Conservation (phyloP, 2,113 vertebrate species). For the Hippolais icterina region DNA sequence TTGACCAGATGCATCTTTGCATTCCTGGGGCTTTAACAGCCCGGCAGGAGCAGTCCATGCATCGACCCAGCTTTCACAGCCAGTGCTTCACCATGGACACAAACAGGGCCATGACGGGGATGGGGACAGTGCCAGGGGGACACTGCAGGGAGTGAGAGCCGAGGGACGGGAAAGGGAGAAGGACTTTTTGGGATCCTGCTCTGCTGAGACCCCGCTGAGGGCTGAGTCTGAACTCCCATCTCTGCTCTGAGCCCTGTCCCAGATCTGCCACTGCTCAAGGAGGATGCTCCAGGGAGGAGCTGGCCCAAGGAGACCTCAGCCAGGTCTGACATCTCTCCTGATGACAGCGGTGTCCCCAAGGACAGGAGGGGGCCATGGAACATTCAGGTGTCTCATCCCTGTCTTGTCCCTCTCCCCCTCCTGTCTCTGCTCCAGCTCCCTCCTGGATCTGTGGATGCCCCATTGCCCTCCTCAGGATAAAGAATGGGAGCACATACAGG, state of each 20-base stretch:
- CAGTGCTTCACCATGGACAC: accelerated
- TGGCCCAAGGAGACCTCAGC: not conserved
- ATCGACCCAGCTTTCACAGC: not conserved
- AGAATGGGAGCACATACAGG: not conserved
- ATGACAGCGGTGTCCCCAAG: accelerated
- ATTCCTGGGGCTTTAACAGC: not conserved
- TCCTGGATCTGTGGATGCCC: not conserved
- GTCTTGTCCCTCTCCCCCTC: not conserved
- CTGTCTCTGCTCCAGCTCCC: not conserved
- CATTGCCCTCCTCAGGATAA: not conserved
- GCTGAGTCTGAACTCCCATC: not conserved
- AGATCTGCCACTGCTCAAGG: not conserved
- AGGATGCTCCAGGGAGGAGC: accelerated
- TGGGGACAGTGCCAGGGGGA: not conserved
- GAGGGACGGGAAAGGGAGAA: not conserved
- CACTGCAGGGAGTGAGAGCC: not conserved
- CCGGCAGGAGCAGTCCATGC: not conserved
- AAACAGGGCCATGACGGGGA: accelerated
- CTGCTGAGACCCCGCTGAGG: not conserved
- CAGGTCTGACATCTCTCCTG: not conserved
- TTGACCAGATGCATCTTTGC: not conserved
- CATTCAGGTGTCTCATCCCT: not conserved
- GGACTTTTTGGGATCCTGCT: not conserved
- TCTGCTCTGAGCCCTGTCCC: not conserved
- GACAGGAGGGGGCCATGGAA: not conserved